A percentile compares a stretch with the other conserved stretches of the same genome.
Conservation (phyloP, 2,888 invertebrate genomes). For the Tenthredo amoena region DNA sequence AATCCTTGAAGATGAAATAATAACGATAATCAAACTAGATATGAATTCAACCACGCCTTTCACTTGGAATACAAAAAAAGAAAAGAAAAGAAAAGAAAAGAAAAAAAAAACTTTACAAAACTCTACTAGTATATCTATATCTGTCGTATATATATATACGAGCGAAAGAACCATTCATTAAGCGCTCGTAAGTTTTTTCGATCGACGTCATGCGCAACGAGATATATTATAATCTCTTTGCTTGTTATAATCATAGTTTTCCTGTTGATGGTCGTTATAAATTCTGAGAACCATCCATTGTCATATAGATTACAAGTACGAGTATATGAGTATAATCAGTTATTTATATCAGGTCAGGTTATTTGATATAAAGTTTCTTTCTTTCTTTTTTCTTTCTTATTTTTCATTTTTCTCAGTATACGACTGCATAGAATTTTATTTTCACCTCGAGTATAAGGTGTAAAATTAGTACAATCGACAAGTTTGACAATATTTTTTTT, state of each 20-base stretch:
- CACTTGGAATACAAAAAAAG: neutral
- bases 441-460: neutral
- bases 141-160: neutral
- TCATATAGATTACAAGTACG: neutral
- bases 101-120: neutral
- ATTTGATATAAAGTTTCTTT: neutral
- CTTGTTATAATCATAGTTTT: neutral
- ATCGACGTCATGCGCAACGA: neutral
- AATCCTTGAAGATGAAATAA: conserved; percentile 2
- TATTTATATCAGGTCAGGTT: conserved; percentile 2
- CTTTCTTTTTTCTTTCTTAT: neutral
- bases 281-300: conserved; percentile 2
- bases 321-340: neutral
- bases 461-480: neutral
- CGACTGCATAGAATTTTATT: conserved; percentile 2
- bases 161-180: neutral
- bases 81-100: neutral
- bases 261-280: neutral
- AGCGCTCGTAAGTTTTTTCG: neutral
- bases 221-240: neutral
- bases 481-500: neutral
- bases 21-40: neutral
- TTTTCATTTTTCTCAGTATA: neutral
- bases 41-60: neutral
- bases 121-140: neutral